These are phyloP conservation scores for Parambassis ranga DNA, from an alignment of 2,797 vertebrate species.

Conservation along the genomic window DNA sequence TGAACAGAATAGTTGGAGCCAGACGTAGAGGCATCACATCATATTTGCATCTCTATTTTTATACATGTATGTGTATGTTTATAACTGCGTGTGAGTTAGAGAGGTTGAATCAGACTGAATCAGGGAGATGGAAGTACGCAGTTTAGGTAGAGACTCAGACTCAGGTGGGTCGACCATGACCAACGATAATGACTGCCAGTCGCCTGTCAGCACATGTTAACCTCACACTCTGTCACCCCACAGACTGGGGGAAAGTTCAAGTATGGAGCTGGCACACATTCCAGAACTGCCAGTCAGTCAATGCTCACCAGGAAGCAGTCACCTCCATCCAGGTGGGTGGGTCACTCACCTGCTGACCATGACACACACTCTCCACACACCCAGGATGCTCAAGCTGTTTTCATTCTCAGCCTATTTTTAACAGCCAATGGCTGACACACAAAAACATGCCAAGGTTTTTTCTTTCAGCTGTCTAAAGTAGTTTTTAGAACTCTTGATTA, in stretches of 20 bases:
- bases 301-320: conserved; percentile 80
- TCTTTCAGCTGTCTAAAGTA: conserved; percentile 9
- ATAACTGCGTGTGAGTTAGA: conserved; percentile 34
- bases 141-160: conserved; percentile 52
- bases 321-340: conserved; percentile 83
- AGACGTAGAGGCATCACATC: background rate
- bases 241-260: conserved; percentile 86
- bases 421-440: background rate
- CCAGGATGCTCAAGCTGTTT: conserved; percentile 21
- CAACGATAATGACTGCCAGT: conserved; percentile 64
- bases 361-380: background rate
- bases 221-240: conserved; percentile 59
- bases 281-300: conserved; percentile 82
- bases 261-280: conserved; percentile 83
- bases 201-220: conserved; percentile 63
- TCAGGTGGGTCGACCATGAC: conserved; percentile 66
- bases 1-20: conserved; percentile 4
- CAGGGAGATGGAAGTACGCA: conserved; percentile 37
- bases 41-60: background rate
- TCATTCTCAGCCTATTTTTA: conserved; percentile 14
- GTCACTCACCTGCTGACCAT: conserved; percentile 21
- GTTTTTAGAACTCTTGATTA: conserved; percentile 33
- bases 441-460: background rate
- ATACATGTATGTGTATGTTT: background rate
- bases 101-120: conserved; percentile 23